phyloP scores from a whole-genome alignment of 30 jellyfish, hydroid and myxozoan genomes.

The Aurelia aurita complex sp. Pacific region DNA sequence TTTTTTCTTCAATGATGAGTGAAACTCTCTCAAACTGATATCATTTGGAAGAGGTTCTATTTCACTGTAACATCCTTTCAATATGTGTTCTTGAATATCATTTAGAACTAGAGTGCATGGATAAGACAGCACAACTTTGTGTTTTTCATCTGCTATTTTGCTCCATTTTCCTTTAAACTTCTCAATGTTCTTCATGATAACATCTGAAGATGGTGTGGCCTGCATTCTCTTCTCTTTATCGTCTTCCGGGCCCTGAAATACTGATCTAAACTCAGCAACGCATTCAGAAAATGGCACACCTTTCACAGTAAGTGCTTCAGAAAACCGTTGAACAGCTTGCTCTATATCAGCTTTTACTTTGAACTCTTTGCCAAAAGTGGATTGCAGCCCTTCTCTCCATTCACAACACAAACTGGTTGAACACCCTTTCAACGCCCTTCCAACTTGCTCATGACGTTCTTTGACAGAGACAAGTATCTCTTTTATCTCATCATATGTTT shows the following conservation, averaged over 20 bases:
- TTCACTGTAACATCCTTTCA: constrained; percentile 85
- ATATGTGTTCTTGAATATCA: constrained; percentile 81
- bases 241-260: constrained; percentile 82
- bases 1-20: constrained; percentile 62
- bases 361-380: constrained; percentile 78
- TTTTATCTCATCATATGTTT: constrained; percentile 64
- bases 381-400: constrained; percentile 73
- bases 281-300: constrained; percentile 63
- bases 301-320: constrained; percentile 73
- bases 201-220: constrained; percentile 75
- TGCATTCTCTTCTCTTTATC: constrained; percentile 56
- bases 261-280: constrained; percentile 66
- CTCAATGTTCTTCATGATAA: constrained; percentile 65
- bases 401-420: constrained; percentile 84
- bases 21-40: constrained; percentile 72
- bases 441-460: constrained; percentile 79
- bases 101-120: constrained; percentile 53
- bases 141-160: constrained; percentile 73
- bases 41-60: constrained; percentile 83
- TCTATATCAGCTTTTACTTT: constrained; percentile 77
- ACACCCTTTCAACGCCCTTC: constrained; percentile 78
- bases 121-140: constrained; percentile 60
- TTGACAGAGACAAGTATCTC: constrained; percentile 62
- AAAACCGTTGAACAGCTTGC: constrained; percentile 24
- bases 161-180: constrained; percentile 81